Conservation (phyloP, 2,888 invertebrate species). For the Thecophora atra region DNA sequence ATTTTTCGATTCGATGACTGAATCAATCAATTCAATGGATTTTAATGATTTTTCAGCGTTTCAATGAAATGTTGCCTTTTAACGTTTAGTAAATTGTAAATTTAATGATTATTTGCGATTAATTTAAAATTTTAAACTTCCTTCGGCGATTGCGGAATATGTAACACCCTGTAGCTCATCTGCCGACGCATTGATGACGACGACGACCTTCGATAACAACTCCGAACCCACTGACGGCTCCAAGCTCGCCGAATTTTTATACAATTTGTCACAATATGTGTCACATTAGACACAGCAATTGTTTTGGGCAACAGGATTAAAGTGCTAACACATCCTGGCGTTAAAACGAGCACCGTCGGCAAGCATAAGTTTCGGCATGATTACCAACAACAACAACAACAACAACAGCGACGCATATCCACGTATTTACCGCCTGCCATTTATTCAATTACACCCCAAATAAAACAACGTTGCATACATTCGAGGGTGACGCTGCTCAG, state of each 20-base stretch:
- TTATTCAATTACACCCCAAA: not conserved
- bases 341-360: slow-evolving; percentile 1
- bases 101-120: not conserved
- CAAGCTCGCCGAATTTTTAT: slow-evolving; percentile 47
- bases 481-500: not conserved
- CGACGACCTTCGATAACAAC: slow-evolving; percentile 21
- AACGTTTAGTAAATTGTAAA: too few relatives aligned
- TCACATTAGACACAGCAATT: slow-evolving; percentile 66
- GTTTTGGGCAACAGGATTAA: slow-evolving; percentile 41
- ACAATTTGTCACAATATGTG: slow-evolving; percentile 67
- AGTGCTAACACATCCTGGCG: not conserved
- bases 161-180: slow-evolving; percentile 9
- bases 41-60: too few relatives aligned
- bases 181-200: not conserved
- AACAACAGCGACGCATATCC: slow-evolving; percentile 1
- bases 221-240: not conserved
- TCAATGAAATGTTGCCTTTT: too few relatives aligned
- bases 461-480: not conserved
- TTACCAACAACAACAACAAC: slow-evolving; percentile 24
- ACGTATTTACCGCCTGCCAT: not conserved
- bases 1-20: too few relatives aligned
- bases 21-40: too few relatives aligned
- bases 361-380: slow-evolving; percentile 38
- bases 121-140: not conserved
- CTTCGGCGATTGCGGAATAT: too few relatives aligned